Evolutionary conservation across 2,797 vertebrate genomes (phyloP).

Genomic region (Epinephelus awoara): DNA sequence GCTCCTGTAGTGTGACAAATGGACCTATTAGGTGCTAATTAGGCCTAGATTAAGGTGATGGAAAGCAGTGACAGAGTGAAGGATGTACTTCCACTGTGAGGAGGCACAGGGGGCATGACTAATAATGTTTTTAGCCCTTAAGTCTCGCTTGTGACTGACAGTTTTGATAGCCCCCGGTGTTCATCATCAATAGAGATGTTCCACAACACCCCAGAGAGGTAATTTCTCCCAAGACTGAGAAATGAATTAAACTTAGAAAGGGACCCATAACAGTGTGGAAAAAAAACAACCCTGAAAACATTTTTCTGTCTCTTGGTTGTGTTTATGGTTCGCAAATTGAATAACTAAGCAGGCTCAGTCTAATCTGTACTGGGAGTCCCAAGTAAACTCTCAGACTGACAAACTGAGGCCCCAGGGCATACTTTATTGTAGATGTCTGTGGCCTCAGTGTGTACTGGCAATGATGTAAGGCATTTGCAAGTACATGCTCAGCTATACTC

Average conservation of each 20-base stretch:
- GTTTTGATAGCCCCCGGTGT: conserved; percentile 52
- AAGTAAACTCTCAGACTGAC: conserved; percentile 22
- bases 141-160: conserved; percentile 66
- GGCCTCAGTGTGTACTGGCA: background rate
- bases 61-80: conserved; percentile 71
- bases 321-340: conserved; percentile 33
- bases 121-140: conserved; percentile 67
- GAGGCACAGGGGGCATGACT: conserved; percentile 66
- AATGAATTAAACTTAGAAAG: conserved; percentile 23
- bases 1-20: conserved; percentile 78
- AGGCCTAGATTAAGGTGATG: conserved; percentile 75
- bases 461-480: background rate
- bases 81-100: conserved; percentile 63
- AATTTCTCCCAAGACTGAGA: conserved; percentile 25
- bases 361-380: conserved; percentile 18
- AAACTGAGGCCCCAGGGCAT: conserved; percentile 15
- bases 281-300: background rate
- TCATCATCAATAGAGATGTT: conserved; percentile 57
- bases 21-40: conserved; percentile 78
- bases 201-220: conserved; percentile 39
- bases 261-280: background rate
- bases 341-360: conserved; percentile 24
- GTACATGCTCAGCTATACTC: background rate
- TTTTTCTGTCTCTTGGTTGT: conserved; percentile 19
- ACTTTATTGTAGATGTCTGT: conserved; percentile 15